Percentiles rank a stretch among this genome's conserved stretches.
Evolutionary conservation across 2,888 invertebrate species (phyloP).

Genomic region (Drosophila mimica): DNA sequence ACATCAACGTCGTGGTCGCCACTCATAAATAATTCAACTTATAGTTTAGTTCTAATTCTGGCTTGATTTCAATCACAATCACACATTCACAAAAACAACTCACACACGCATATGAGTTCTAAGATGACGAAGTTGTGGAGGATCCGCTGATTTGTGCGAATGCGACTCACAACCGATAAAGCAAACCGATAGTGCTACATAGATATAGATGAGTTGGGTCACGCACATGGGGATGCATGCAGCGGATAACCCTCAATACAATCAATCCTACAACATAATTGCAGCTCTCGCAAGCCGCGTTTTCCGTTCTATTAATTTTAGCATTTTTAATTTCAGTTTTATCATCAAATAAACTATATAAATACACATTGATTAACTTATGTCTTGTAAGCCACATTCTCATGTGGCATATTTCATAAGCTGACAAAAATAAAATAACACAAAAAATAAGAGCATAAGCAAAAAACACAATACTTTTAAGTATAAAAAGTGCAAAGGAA

Average conservation of each 20-base stretch:
- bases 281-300: slow-evolving; percentile 59
- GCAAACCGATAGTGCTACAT: neutral
- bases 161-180: neutral
- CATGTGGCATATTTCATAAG: slow-evolving; percentile 46
- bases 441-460: slow-evolving; percentile 19
- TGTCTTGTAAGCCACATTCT: slow-evolving; percentile 44
- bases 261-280: slow-evolving; percentile 20
- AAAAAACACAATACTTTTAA: slow-evolving; percentile 44
- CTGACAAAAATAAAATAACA: slow-evolving; percentile 29
- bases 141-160: slow-evolving; percentile 49
- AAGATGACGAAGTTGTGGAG: slow-evolving; percentile 69
- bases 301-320: slow-evolving; percentile 64
- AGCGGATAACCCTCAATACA: slow-evolving; percentile 24
- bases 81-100: neutral
- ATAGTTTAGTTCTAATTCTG: slow-evolving; percentile 40
- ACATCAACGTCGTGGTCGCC: slow-evolving; percentile 9
- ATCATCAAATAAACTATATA: slow-evolving; percentile 76
- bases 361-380: slow-evolving; percentile 49
- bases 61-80: slow-evolving; percentile 36
- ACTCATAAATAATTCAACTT: slow-evolving; percentile 42
- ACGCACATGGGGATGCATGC: slow-evolving; percentile 13
- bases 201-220: neutral
- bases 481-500: slow-evolving; percentile 39
- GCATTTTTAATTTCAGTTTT: slow-evolving; percentile 67
- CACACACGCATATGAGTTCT: slow-evolving; percentile 40